Conservation (phyloP, 2,888 invertebrate genomes). For the Morpho helenor region DNA sequence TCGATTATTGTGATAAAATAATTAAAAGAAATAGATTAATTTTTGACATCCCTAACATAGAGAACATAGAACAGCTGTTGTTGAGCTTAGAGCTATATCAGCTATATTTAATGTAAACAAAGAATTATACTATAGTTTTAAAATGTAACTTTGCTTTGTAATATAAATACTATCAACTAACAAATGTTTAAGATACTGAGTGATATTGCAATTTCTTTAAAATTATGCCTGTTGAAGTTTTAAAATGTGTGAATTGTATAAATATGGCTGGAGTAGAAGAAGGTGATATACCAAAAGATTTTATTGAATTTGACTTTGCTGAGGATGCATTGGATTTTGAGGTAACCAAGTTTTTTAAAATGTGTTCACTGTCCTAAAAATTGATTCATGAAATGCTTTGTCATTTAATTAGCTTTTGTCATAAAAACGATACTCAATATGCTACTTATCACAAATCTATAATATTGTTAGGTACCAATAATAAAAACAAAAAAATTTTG, state of each 20-base stretch:
- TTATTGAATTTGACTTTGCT: conserved; percentile 65
- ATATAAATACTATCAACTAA: neutral
- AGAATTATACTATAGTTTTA: neutral
- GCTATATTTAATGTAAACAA: neutral
- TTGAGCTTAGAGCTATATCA: too few species aligned
- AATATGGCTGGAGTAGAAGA: conserved; percentile 67
- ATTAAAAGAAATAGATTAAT: too few species aligned
- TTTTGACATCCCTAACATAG: too few species aligned
- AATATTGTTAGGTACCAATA: too few species aligned
- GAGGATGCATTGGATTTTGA: conserved; percentile 72
- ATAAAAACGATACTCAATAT: too few species aligned
- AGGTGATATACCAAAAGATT: conserved; percentile 57
- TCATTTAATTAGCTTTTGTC: too few species aligned
- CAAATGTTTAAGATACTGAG: neutral
- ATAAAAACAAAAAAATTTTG: too few species aligned
- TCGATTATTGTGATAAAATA: too few species aligned
- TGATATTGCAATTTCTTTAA: neutral
- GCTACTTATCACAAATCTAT: too few species aligned
- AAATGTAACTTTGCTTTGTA: neutral
- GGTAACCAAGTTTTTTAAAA: conserved; percentile 44
- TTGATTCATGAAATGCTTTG: too few species aligned
- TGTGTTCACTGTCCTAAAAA: neutral
- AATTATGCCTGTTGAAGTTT: conserved; percentile 30
- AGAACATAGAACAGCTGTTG: too few species aligned
- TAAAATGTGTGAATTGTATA: conserved; percentile 58